Evolutionary conservation across 2,113 vertebrate species (phyloP).

Genomic region (Takifugu bimaculatus): DNA sequence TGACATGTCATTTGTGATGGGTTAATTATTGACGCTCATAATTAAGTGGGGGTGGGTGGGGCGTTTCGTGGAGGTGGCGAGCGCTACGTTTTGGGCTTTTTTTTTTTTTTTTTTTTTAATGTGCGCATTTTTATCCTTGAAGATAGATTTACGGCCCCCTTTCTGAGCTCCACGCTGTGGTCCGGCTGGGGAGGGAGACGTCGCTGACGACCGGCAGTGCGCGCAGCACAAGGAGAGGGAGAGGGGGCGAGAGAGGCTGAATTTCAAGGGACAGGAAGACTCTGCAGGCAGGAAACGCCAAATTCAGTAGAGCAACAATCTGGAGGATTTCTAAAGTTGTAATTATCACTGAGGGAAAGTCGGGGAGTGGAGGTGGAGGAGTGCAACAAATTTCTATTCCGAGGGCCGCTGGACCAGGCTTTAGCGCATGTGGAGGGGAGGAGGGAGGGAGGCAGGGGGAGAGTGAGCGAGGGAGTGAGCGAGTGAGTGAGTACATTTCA

Average conservation of each 20-base stretch:
- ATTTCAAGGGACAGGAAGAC: constrained; percentile 68
- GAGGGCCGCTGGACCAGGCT: constrained; percentile 58
- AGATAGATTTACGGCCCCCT: constrained; percentile 39
- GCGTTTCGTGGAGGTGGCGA: constrained; percentile 11
- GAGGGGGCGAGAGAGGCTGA: constrained; percentile 36
- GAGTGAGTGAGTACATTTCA: constrained; percentile 58
- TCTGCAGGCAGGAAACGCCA: constrained; percentile 55
- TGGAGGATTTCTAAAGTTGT: constrained; percentile 41
- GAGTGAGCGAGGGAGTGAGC: constrained; percentile 8
- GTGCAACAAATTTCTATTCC: constrained; percentile 37
- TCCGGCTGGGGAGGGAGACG: constrained; percentile 59
- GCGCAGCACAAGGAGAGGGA: constrained; percentile 38
- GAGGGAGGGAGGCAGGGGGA: constrained; percentile 14
- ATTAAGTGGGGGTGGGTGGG: constrained; percentile 42
- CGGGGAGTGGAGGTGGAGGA: background rate
- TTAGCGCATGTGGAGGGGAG: constrained; percentile 47
- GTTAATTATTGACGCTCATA: constrained; percentile 44
- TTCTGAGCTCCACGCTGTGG: constrained; percentile 40
- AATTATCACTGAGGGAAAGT: constrained; percentile 21
- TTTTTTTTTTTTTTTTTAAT: background rate
- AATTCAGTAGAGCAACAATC: constrained; percentile 9
- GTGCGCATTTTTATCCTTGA: background rate
- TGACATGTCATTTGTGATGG: constrained; percentile 42
- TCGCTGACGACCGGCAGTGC: constrained; percentile 69
- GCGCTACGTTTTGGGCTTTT: background rate